These are phyloP conservation scores for Sphaerophoria taeniata DNA, from an alignment of 2,888 invertebrate species.

Conservation along the genomic window DNA sequence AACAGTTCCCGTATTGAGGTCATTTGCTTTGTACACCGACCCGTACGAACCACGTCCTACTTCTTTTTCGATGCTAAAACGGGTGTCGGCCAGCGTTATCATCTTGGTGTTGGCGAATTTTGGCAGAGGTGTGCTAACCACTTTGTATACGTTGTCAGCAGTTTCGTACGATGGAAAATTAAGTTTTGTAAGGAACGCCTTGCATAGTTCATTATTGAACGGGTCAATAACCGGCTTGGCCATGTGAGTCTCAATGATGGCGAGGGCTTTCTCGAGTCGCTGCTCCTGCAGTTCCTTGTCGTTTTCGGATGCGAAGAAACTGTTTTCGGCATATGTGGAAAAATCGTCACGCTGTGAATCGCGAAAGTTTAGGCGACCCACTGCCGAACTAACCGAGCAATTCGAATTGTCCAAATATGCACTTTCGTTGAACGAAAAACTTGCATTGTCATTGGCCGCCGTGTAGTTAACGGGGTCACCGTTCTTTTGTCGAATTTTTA, in stretches of 20 bases:
- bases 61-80: conserved; percentile 88
- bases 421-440: conserved; percentile 80
- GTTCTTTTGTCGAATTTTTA: conserved; percentile 68
- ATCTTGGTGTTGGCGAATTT: conserved; percentile 85
- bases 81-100: conserved; percentile 84
- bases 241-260: conserved; percentile 81
- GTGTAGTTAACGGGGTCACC: conserved; percentile 77
- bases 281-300: conserved; percentile 81
- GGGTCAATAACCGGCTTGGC: conserved; percentile 87
- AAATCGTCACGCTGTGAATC: conserved; percentile 79
- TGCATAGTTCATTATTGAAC: conserved; percentile 89
- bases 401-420: conserved; percentile 81
- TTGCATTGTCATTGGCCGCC: conserved; percentile 80
- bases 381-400: conserved; percentile 80
- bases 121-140: conserved; percentile 85
- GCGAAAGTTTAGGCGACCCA: conserved; percentile 80
- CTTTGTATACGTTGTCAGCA: conserved; percentile 84
- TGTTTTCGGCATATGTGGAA: conserved; percentile 82
- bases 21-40: conserved; percentile 87
- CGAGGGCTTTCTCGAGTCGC: conserved; percentile 81
- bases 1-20: conserved; percentile 79
- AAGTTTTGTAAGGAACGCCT: conserved; percentile 88
- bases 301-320: conserved; percentile 82
- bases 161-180: conserved; percentile 88
- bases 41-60: conserved; percentile 94